Base-by-base conservation (phyloP, 2,113 vertebrate species). In the Balaeniceps rex region DNA sequence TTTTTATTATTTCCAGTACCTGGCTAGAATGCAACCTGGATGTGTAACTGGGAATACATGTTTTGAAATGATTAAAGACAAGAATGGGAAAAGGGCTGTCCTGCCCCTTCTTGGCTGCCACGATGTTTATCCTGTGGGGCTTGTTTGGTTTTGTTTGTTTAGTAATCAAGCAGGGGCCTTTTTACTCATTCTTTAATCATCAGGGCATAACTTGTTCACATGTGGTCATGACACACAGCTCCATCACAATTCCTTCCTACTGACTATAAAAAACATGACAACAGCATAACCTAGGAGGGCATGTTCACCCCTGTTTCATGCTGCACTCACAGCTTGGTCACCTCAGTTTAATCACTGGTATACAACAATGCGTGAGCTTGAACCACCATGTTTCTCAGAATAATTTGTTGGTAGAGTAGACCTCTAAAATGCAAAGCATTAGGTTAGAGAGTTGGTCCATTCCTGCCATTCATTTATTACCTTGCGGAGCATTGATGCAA, bases 181-280 rank as follows among this genome's bases (percentile, higher is more conserved):
- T 94, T 84, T 34, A 94, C 58, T 87, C 61, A 34, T 34, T 81
- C 85, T 91, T 81, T 83, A 93, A 89, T 81, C 71, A 74, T 74
- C 29, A 64, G 68, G 71, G 71, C 68, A 49, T 31, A 75, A 47
- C 51, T 81, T 22, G 52, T 42, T 93, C 91, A 63, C 61, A 24
- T 83, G 78, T 83, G 75, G 75, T 75, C 69, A 31, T 57, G 86
- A 64, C 85, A 55, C 28, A 58, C 33, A 88, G 44, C 65, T 97
- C 90, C 78, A 86, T 91, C 70, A 76, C 71, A 81, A 18, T 94
- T 96, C 86, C 78, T 81, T 96, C 93, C 93, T 86, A 28, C 87
- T 76, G 94, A 76, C 88, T 51, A 23, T 82, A 71, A 44, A 87
- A 94, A 57, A 28, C 42, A 42, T 49, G 65, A 64, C 11, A 21